Evolutionary conservation across 1,140 invertebrate species (phyloP).

Genomic region (Phymorhynchus buccinoides): DNA sequence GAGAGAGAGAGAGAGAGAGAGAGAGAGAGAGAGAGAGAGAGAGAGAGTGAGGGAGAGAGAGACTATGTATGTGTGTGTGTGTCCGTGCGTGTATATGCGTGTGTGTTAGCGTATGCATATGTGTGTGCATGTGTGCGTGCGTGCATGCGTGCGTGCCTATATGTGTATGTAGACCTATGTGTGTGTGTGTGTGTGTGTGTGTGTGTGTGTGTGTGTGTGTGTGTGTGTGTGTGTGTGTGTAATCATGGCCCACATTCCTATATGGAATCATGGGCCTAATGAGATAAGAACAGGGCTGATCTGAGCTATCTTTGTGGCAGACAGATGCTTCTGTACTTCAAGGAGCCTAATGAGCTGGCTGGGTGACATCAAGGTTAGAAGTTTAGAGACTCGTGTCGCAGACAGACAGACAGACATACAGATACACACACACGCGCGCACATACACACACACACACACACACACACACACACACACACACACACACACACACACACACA

Average conservation of each 20-base stretch:
- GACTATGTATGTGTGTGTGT: too few relatives aligned
- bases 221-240: constrained; percentile 7
- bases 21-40: neutral
- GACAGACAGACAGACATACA: neutral
- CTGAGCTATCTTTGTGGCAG: too few relatives aligned
- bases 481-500: too few relatives aligned
- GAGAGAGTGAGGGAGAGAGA: too few relatives aligned
- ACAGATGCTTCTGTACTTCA: neutral
- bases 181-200: neutral
- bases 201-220: neutral
- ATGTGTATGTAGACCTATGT: neutral
- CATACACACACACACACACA: too few relatives aligned
- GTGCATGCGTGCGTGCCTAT: neutral
- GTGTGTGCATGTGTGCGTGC: neutral
- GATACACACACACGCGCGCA: too few relatives aligned
- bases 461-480: too few relatives aligned
- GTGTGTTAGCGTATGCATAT: too few relatives aligned
- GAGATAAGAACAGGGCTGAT: neutral
- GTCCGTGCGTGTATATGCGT: too few relatives aligned
- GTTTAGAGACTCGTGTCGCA: neutral
- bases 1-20: neutral
- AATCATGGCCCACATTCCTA: neutral
- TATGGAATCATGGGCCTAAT: neutral
- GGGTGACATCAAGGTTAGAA: neutral
- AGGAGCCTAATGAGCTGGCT: neutral